Conservation (phyloP, 2,888 invertebrate genomes). For the Drosophila formosana region DNA sequence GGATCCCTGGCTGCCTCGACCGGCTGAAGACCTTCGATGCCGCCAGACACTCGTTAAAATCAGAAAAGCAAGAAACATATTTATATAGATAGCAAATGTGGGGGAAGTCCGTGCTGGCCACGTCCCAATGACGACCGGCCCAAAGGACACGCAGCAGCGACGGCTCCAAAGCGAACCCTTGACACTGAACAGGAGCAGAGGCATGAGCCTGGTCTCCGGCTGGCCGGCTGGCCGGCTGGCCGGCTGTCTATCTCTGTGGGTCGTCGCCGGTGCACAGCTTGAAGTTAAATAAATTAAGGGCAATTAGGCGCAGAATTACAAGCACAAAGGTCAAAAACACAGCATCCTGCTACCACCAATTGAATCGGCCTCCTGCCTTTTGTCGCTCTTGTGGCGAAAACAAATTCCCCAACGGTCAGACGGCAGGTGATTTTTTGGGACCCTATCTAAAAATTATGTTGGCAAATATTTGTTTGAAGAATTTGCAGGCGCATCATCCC, state of each 20-base stretch:
- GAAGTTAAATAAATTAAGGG: slow-evolving; percentile 80
- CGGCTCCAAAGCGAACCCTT: slow-evolving; percentile 65
- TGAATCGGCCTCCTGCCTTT: slow-evolving; percentile 8
- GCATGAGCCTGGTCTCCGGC: neutral
- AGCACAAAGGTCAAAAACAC: slow-evolving; percentile 69
- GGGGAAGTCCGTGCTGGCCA: slow-evolving; percentile 17
- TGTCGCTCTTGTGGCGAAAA: slow-evolving; percentile 1
- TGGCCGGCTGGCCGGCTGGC: slow-evolving; percentile 5
- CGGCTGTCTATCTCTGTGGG: slow-evolving; percentile 17
- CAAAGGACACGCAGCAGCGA: slow-evolving; percentile 61
- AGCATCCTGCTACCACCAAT: slow-evolving; percentile 41
- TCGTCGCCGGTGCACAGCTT: slow-evolving; percentile 65
- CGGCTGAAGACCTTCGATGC: slow-evolving; percentile 26
- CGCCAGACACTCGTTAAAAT: slow-evolving; percentile 56
- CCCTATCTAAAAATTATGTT: slow-evolving; percentile 56
- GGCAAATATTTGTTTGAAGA: slow-evolving; percentile 59
- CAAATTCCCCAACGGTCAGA: slow-evolving; percentile 27
- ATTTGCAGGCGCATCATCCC: slow-evolving; percentile 19
- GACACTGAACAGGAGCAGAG: slow-evolving; percentile 50
- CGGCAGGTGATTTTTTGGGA: slow-evolving; percentile 64
- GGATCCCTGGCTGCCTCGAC: slow-evolving; percentile 1
- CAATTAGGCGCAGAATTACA: slow-evolving; percentile 76
- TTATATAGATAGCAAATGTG: slow-evolving; percentile 14
- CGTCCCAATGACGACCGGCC: slow-evolving; percentile 54
- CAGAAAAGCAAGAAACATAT: slow-evolving; percentile 7